phyloP scores from a whole-genome alignment of 2,888 invertebrate genomes.

The Resseliella maxima region DNA sequence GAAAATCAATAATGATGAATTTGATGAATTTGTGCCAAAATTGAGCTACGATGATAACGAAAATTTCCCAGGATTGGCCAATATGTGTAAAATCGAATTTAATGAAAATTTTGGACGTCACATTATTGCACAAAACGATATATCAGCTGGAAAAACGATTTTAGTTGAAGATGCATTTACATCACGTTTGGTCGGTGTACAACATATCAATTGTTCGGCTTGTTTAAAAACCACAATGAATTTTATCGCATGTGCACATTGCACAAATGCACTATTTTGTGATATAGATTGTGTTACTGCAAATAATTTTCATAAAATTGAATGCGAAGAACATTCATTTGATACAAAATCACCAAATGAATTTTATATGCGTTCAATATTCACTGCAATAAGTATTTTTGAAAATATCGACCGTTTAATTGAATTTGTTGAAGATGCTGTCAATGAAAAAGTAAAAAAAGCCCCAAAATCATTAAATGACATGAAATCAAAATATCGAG shows the following conservation, averaged over 20 bases:
- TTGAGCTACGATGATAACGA: slow-evolving; percentile 18
- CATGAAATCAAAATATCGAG: slow-evolving; percentile 46
- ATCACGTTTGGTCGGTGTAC: not conserved
- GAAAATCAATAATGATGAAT: not conserved
- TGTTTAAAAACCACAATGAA: slow-evolving; percentile 22
- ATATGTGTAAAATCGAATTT: not conserved
- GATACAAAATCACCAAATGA: slow-evolving; percentile 23
- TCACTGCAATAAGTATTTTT: not conserved
- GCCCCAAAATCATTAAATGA: not conserved
- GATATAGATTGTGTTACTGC: not conserved
- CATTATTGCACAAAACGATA: slow-evolving; percentile 19
- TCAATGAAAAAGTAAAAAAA: not conserved
- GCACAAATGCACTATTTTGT: slow-evolving; percentile 42
- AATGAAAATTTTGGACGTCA: slow-evolving; percentile 48
- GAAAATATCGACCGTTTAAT: not conserved
- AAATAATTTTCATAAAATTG: not conserved
- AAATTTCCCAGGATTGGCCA: slow-evolving; percentile 21
- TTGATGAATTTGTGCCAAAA: not conserved
- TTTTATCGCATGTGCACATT: slow-evolving; percentile 27
- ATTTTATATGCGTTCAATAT: slow-evolving; percentile 22
- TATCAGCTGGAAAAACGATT: slow-evolving; percentile 10
- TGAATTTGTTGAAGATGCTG: slow-evolving; percentile 3
- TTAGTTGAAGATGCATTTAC: slow-evolving; percentile 4
- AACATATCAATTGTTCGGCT: not conserved
- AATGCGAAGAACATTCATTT: not conserved